Evolutionary conservation across 2,797 vertebrate genomes (phyloP).

Genomic region (Rhabdophis nuchalis): DNA sequence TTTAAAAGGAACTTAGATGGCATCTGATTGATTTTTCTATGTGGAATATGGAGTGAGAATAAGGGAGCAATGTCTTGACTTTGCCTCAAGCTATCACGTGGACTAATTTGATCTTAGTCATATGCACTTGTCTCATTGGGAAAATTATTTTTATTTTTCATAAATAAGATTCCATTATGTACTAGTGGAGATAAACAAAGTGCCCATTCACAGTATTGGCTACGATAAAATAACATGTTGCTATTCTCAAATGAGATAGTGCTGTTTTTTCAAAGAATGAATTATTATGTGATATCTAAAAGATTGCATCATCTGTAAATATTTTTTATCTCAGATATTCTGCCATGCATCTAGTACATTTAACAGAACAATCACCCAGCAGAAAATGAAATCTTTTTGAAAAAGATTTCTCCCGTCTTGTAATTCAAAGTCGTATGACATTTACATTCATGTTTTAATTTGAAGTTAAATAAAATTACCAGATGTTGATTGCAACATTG

Average conservation of each 20-base stretch:
- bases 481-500: neutral
- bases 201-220: neutral
- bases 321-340: neutral
- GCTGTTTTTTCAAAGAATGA: neutral
- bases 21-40: neutral
- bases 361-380: neutral
- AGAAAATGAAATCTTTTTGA: neutral
- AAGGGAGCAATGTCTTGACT: neutral
- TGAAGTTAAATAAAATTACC: neutral
- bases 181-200: neutral
- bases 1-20: neutral
- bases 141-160: neutral
- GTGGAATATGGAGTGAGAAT: no score
- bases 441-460: neutral
- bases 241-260: neutral
- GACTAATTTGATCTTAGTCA: neutral
- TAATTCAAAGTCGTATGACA: neutral
- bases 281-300: neutral
- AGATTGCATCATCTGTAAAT: neutral
- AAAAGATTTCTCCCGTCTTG: slow-evolving; percentile 19
- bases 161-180: neutral
- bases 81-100: neutral
- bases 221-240: neutral
- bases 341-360: slow-evolving; percentile 5
- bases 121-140: no score